These are phyloP conservation scores for Dryocosmus kuriphilus DNA, from an alignment of 2,888 invertebrate genomes.

Conservation along the genomic window DNA sequence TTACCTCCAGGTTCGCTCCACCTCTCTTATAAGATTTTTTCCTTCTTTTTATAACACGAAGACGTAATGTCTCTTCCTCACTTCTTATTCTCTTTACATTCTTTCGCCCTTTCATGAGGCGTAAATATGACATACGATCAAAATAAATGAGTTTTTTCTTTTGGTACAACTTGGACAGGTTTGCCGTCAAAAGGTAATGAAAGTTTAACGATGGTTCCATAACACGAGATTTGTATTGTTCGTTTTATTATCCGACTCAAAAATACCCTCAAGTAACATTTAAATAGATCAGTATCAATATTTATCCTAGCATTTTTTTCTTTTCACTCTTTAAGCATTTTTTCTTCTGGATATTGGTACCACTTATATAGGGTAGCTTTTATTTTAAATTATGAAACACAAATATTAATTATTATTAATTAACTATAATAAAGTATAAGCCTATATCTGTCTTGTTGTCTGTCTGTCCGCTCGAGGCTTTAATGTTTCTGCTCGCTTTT, in stretches of 20 bases:
- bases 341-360: too few relatives aligned
- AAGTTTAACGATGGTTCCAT: conserved; percentile 9
- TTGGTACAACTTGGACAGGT: neutral
- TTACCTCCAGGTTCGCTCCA: conserved; percentile 1
- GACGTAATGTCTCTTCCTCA: conserved; percentile 17
- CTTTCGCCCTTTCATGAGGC: conserved; percentile 7
- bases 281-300: neutral
- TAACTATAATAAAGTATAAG: too few relatives aligned
- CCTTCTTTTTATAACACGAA: conserved; percentile 14
- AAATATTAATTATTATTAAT: too few relatives aligned
- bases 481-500: too few relatives aligned
- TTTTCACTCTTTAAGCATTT: too few relatives aligned
- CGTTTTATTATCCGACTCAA: neutral
- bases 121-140: conserved; percentile 19
- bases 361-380: too few relatives aligned
- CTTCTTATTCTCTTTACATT: conserved; percentile 19
- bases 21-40: conserved; percentile 4
- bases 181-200: conserved; percentile 4
- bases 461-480: too few relatives aligned
- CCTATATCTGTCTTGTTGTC: too few relatives aligned
- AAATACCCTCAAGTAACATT: neutral
- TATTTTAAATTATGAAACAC: too few relatives aligned
- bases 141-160: conserved; percentile 15
- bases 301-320: neutral
- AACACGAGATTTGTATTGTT: conserved; percentile 1